Evolutionary conservation across 1,140 invertebrate genomes (phyloP).

Genomic region (Metaphire vulgaris): DNA sequence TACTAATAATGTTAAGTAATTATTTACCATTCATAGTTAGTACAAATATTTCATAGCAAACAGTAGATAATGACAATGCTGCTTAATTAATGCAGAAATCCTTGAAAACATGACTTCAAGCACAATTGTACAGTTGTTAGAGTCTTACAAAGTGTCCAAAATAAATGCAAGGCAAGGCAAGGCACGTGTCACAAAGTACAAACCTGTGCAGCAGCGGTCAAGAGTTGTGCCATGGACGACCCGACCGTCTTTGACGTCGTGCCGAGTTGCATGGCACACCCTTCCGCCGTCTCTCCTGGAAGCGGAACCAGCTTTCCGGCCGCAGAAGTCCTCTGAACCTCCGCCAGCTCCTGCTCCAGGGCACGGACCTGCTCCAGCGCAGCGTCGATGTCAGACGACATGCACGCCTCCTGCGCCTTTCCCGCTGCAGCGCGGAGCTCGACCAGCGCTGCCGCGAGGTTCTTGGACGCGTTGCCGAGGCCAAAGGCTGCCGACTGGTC

Average conservation of each 20-base stretch:
- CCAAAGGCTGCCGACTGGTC: conserved; percentile 71
- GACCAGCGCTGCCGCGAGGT: conserved; percentile 66
- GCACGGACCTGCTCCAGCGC: conserved; percentile 65
- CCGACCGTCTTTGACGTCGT: conserved; percentile 62
- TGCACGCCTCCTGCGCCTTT: conserved; percentile 72
- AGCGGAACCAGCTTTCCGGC: conserved; percentile 67
- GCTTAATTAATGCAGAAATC: no score
- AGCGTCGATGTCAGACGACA: conserved; percentile 67
- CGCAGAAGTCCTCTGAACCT: conserved; percentile 68
- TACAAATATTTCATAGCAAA: no score
- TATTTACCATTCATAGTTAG: no score
- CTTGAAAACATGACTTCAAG: no score
- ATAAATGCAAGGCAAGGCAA: no score
- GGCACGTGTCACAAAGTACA: no score
- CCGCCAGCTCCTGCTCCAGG: conserved; percentile 72
- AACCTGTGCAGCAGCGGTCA: conserved; percentile 73
- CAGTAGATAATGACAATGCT: no score
- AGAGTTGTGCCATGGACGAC: conserved; percentile 67
- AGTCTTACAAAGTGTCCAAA: no score
- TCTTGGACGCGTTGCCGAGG: conserved; percentile 65
- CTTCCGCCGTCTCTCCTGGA: conserved; percentile 78
- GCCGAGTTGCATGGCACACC: conserved; percentile 65
- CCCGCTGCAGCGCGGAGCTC: conserved; percentile 73
- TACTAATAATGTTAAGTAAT: no score
- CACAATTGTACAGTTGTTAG: no score